Evolutionary conservation across 2,888 invertebrate species (phyloP), one percentile per base, ranked within the genome.

Genomic region (Choristoneura rosaceana): DNA sequence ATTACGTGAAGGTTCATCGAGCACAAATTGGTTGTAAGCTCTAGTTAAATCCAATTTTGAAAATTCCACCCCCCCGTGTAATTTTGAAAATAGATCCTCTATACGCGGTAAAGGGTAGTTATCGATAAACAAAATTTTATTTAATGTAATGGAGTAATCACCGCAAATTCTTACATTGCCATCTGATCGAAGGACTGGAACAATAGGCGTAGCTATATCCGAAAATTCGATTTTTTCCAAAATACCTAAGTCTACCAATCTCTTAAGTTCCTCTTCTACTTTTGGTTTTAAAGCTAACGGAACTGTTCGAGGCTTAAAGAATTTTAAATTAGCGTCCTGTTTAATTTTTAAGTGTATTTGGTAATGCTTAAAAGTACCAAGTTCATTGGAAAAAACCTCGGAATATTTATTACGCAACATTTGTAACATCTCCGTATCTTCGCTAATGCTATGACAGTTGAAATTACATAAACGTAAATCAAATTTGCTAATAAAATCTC

Each of bases 91-190:
- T 25, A 71, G 55, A 52, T 71, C 71, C 7, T 81, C 80, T n/a
- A 80, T 79, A 0, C 78, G 76, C 0, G 80, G 83, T 0, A 81
- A 50, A 0, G 80, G 80, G 63, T 80, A 79, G 25, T 58, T 67
- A 12, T 77, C 76, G 7, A 60, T 59, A 15, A 43, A 45, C 17
- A 64, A 55, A 4, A 60, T 5, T 52, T 50, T 77, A 50, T 77
- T 77, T 45, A 76, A 17, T 3, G 75, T 77, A 5, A 74, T 74
- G 0, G 75, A 77, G 45, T 70, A 77, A 58, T 77, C 76, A 3
- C 74, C 75, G 45, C 74, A 74, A 10, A 77, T 70, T 41, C 73
- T 9, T 1, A 75, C 59, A 15, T 58, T 60, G 9, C 76, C 76
- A 15, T 77, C 71, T 3, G 68, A 45, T 7, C 65, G 62, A 15